A percentile compares a stretch with the other conserved stretches of the same genome.
Conservation (phyloP, 2,797 vertebrate genomes). For the Sebastes wilsoni region DNA sequence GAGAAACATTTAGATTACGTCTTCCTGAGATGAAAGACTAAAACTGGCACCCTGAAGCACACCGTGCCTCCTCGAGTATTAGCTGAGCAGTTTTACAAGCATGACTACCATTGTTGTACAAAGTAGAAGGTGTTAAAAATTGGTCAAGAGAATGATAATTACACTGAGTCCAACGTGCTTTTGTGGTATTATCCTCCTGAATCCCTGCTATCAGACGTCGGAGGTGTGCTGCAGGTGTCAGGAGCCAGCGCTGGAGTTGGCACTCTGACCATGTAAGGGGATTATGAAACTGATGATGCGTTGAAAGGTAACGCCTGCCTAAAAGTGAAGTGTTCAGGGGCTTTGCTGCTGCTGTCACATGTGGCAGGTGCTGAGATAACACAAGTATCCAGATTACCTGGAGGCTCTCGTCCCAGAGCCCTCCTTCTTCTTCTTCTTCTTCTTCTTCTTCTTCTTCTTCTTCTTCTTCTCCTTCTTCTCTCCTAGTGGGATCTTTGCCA, state of each 20-base stretch:
- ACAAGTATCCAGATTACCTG: conserved; percentile 76
- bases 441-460: not conserved
- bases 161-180: conserved; percentile 40
- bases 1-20: conserved; percentile 19
- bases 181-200: conserved; percentile 63
- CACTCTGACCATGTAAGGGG: conserved; percentile 79
- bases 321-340: conserved; percentile 76
- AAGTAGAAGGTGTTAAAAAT: conserved; percentile 31
- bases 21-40: conserved; percentile 14
- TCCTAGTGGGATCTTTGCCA: conserved; percentile 50
- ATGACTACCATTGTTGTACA: conserved; percentile 9
- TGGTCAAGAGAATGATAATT: conserved; percentile 67
- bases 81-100: conserved; percentile 36
- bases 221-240: conserved; percentile 72
- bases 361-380: conserved; percentile 78
- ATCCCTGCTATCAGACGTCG: conserved; percentile 68
- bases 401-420: conserved; percentile 48
- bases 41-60: not conserved
- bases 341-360: conserved; percentile 72
- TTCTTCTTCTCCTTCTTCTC: conserved; percentile 7
- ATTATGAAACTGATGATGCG: conserved; percentile 84
- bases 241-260: conserved; percentile 58
- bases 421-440: not conserved
- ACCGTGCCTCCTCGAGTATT: conserved; percentile 1
- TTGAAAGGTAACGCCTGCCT: conserved; percentile 79